phyloP scores from a whole-genome alignment of 2,113 vertebrate species.

The Tachysurus vachellii region DNA sequence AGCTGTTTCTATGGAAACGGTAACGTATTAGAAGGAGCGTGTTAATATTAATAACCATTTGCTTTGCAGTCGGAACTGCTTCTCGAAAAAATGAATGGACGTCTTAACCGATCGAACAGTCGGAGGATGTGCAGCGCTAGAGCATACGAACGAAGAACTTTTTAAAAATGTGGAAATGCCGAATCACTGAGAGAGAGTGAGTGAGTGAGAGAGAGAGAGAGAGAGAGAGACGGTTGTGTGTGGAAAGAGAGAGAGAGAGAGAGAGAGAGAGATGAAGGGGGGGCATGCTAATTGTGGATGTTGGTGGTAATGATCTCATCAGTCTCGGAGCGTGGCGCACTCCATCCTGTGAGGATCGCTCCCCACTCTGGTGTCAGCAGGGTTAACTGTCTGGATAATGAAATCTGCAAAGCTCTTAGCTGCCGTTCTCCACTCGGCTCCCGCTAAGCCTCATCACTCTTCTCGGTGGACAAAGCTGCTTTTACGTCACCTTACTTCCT shows the following conservation, averaged over 20 bases:
- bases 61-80: neutral
- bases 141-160: neutral
- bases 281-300: slow-evolving; percentile 79
- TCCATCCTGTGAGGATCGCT: slow-evolving; percentile 74
- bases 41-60: neutral
- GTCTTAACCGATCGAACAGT: neutral
- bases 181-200: slow-evolving; percentile 11
- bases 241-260: slow-evolving; percentile 42
- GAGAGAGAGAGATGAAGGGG: slow-evolving; percentile 55
- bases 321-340: slow-evolving; percentile 74
- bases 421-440: slow-evolving; percentile 72
- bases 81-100: neutral
- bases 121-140: neutral
- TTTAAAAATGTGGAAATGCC: neutral
- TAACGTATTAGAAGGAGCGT: neutral
- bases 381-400: slow-evolving; percentile 84
- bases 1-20: neutral
- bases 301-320: slow-evolving; percentile 81
- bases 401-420: slow-evolving; percentile 82
- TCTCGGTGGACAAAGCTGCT: slow-evolving; percentile 47
- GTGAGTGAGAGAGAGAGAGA: slow-evolving; percentile 46
- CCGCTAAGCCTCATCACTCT: slow-evolving; percentile 61
- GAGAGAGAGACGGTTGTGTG: slow-evolving; percentile 45
- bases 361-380: slow-evolving; percentile 77
- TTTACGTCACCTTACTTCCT: slow-evolving; percentile 17